A percentile compares a stretch with the other conserved stretches of the same genome.
These are phyloP conservation scores for Battus philenor DNA, from an alignment of 1,140 invertebrate species.

Conservation along the genomic window DNA sequence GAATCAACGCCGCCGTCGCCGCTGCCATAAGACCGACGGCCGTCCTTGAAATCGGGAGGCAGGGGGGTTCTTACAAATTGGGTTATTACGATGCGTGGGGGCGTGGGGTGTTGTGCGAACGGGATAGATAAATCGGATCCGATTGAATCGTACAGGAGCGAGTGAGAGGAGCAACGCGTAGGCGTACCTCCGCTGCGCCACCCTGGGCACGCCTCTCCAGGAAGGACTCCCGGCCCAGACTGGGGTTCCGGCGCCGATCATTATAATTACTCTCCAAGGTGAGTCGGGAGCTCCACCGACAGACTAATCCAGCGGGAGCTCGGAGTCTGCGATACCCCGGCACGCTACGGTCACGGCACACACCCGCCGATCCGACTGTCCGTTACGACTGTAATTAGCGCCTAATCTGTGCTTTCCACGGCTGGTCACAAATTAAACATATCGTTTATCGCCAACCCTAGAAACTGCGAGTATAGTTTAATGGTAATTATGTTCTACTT, in stretches of 20 bases:
- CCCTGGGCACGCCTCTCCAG: slow-evolving; percentile 70
- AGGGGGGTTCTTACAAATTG: slow-evolving; percentile 74
- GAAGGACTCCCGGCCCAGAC: slow-evolving; percentile 66
- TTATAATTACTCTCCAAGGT: slow-evolving; percentile 76
- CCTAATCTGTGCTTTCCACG: background rate
- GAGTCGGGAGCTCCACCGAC: slow-evolving; percentile 61
- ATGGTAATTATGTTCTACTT: too few species aligned
- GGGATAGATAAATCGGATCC: slow-evolving; percentile 21
- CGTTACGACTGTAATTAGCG: background rate
- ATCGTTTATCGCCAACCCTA: slow-evolving; percentile 13
- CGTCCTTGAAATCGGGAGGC: slow-evolving; percentile 73
- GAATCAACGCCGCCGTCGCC: slow-evolving; percentile 70
- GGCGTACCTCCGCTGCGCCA: slow-evolving; percentile 66
- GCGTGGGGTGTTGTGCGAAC: slow-evolving; percentile 51
- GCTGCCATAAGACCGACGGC: slow-evolving; percentile 72
- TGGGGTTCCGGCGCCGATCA: slow-evolving; percentile 73
- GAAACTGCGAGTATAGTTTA: too few species aligned
- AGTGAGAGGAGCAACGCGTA: slow-evolving; percentile 40
- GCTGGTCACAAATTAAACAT: background rate
- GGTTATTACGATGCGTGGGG: slow-evolving; percentile 70
- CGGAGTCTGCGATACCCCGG: slow-evolving; percentile 42
- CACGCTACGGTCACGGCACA: background rate
- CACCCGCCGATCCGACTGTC: background rate
- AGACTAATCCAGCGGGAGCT: slow-evolving; percentile 59
- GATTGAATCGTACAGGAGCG: slow-evolving; percentile 12